Evolutionary conservation across 1,140 invertebrate genomes (phyloP).

Genomic region (Cydia fagiglandana): DNA sequence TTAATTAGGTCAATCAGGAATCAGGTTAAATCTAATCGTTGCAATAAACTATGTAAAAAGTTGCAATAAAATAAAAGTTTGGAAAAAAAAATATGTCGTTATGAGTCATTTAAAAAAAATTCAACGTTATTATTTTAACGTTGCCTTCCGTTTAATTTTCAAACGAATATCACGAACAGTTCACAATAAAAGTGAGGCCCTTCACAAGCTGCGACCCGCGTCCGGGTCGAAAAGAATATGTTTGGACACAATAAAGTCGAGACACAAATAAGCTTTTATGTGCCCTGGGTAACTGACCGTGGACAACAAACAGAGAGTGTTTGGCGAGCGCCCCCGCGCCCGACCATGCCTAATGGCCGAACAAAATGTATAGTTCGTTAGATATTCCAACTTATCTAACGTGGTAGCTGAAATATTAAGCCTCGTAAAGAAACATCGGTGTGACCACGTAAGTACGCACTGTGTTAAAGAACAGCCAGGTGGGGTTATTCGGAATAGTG

Average conservation of each 20-base stretch:
- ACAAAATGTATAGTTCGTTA: constrained; percentile 64
- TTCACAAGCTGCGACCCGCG: constrained; percentile 23
- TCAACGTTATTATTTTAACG: not conserved
- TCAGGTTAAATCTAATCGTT: too few relatives aligned
- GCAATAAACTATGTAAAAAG: too few relatives aligned
- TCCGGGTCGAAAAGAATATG: constrained; percentile 48
- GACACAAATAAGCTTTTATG: constrained; percentile 64
- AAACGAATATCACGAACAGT: not conserved
- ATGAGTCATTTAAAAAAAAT: not conserved
- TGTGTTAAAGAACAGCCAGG: not conserved
- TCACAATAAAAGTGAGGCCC: not conserved
- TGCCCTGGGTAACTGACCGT: constrained; percentile 74
- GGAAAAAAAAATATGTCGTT: too few relatives aligned
- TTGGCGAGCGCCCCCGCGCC: constrained; percentile 39
- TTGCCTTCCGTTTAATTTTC: not conserved
- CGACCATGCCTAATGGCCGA: constrained; percentile 48
- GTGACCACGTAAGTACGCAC: not conserved
- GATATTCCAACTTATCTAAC: constrained; percentile 36
- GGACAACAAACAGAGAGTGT: constrained; percentile 66
- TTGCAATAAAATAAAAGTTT: too few relatives aligned
- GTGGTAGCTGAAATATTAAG: not conserved
- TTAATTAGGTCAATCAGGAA: too few relatives aligned
- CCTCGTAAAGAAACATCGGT: not conserved
- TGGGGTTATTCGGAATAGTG: not conserved
- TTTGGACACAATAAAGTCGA: constrained; percentile 51